Percentiles rank a stretch among this genome's conserved stretches.
Conservation (phyloP, 2,797 vertebrate genomes). For the Crenuchus spilurus region DNA sequence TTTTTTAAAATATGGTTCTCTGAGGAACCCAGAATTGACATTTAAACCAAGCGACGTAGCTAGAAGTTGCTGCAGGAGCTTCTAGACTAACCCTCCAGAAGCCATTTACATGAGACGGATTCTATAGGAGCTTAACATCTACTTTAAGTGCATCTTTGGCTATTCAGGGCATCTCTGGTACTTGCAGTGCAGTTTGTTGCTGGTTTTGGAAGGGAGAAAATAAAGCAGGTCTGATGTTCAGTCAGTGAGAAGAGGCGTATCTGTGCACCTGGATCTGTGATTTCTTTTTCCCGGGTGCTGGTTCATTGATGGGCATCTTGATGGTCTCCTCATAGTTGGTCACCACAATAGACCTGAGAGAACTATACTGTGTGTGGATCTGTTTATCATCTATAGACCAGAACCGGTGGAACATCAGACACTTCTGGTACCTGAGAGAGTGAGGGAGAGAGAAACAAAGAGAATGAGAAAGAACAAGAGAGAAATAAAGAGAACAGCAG, state of each 20-base stretch:
- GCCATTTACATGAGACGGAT: too few relatives aligned
- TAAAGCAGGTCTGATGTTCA: too few relatives aligned
- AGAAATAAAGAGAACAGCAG: background rate
- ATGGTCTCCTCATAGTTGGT: slow-evolving; percentile 86
- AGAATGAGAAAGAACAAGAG: slow-evolving; percentile 16
- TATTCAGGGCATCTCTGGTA: too few relatives aligned
- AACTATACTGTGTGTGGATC: slow-evolving; percentile 83
- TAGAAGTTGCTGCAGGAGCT: too few relatives aligned
- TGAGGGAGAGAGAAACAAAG: background rate
- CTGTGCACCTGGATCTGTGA: slow-evolving; percentile 83
- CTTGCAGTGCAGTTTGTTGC: too few relatives aligned
- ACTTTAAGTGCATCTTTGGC: too few relatives aligned
- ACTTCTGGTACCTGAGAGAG: slow-evolving; percentile 80
- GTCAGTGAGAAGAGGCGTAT: background rate
- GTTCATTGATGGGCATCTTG: slow-evolving; percentile 89
- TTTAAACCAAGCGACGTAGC: too few relatives aligned
- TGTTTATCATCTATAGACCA: slow-evolving; percentile 88
- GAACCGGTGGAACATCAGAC: slow-evolving; percentile 85
- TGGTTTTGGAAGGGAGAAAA: too few relatives aligned
- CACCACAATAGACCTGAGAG: slow-evolving; percentile 83
- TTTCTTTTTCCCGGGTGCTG: slow-evolving; percentile 77
- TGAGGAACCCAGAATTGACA: too few relatives aligned
- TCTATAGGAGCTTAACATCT: too few relatives aligned
- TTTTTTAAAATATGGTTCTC: too few relatives aligned
- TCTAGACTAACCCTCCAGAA: too few relatives aligned